Evolutionary conservation across 2,113 vertebrate genomes (phyloP).

Genomic region (Catharus fuscescens): DNA sequence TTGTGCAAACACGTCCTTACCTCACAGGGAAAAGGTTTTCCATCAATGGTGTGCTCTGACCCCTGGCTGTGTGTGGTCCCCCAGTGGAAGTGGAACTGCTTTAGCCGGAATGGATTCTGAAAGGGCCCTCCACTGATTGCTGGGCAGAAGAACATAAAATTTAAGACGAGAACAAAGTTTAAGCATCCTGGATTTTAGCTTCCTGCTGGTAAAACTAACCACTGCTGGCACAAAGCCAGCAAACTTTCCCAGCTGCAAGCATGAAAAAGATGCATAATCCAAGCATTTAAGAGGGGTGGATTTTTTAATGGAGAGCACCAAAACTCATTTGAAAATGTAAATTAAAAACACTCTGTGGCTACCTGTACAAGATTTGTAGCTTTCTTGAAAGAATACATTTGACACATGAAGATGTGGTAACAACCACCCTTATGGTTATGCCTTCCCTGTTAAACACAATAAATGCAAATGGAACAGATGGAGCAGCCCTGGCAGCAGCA

Average conservation of each 20-base stretch:
- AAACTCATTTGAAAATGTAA: background rate
- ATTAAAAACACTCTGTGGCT: background rate
- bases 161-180: background rate
- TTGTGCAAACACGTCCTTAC: slow-evolving; percentile 59
- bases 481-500: background rate
- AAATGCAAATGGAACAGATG: background rate
- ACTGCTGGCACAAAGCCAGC: background rate
- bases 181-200: background rate
- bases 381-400: background rate
- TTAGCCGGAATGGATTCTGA: slow-evolving; percentile 88
- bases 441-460: background rate
- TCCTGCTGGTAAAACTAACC: background rate
- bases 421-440: background rate
- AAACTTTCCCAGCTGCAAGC: background rate
- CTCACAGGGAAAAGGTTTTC: slow-evolving; percentile 88
- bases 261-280: background rate
- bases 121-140: slow-evolving; percentile 90
- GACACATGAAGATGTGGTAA: background rate
- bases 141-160: slow-evolving; percentile 31
- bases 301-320: background rate
- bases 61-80: slow-evolving; percentile 85
- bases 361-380: background rate
- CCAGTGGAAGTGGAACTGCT: slow-evolving; percentile 98
- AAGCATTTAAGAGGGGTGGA: background rate
- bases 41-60: slow-evolving; percentile 91